Evolutionary conservation across 2,888 invertebrate genomes (phyloP).

Genomic region (Ethmia dodecea): DNA sequence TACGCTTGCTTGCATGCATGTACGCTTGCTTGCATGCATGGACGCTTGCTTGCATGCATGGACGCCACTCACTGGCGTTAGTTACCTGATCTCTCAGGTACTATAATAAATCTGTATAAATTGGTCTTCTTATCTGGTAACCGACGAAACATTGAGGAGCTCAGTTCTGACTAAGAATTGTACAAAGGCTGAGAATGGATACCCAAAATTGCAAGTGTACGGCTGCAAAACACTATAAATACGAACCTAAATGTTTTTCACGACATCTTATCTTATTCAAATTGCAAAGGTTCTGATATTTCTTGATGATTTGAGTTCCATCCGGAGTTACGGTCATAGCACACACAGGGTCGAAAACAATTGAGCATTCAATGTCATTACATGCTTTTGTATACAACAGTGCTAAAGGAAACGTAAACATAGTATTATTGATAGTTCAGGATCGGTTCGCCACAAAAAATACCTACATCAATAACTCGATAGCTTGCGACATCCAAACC

Average conservation of each 20-base stretch:
- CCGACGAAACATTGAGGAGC: no score
- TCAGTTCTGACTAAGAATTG: no score
- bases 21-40: no score
- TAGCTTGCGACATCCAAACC: no score
- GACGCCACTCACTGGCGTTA: no score
- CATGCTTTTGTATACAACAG: no score
- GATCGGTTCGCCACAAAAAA: no score
- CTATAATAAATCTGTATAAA: neutral
- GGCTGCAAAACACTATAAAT: neutral
- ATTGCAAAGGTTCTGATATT: slow-evolving; percentile 47
- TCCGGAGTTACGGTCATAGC: slow-evolving; percentile 26
- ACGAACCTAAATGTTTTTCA: neutral
- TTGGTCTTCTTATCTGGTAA: neutral
- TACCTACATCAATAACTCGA: no score
- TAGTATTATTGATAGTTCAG: no score
- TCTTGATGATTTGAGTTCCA: slow-evolving; percentile 25
- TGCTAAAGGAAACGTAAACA: no score
- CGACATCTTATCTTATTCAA: slow-evolving; percentile 39
- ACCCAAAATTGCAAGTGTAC: neutral
- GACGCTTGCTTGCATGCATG: no score
- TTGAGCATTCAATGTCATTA: slow-evolving; percentile 33
- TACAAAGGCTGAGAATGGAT: neutral
- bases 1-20: no score
- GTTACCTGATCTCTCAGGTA: neutral
- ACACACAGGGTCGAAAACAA: slow-evolving; percentile 49